Base-by-base conservation (phyloP, 2,888 invertebrate species). In the Gnatocerus cornutus region DNA sequence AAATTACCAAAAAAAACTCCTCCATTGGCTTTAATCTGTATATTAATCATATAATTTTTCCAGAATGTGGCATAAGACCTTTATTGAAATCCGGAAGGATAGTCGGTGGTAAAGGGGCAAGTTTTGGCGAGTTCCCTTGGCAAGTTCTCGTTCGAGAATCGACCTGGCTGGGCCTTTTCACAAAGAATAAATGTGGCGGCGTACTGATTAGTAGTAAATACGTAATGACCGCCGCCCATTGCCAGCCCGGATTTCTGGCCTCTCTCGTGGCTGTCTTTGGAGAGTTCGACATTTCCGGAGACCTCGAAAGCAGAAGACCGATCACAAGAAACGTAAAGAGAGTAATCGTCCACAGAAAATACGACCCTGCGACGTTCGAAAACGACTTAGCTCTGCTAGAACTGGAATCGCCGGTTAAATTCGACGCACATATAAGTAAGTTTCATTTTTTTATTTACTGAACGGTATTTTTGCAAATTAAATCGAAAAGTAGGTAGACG, bases 151-250 rank as follows among this genome's bases (percentile, higher is more conserved):
- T 97, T 0, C 88, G 96, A 37, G 97, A 97, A 85, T 94, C 96
- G 0, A 96, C 96, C 0, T 97, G 96, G 96, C 87, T 97, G 45
- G 97, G 97, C 0, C 89, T 97, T 13, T 96, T 97, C 85, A 96
- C 96, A 52, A 97, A 97, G 85, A 97, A 97, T 85, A 97, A 97
- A 85, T 97, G 97, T 81, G 97, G 97, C 0, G 97, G 97, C 1
- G 97, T 97, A 0, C 89, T 97, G n/a, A 95, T 97, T 78, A 93
- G 94, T 33, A 92, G 89, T 77, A 90, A 90, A 83, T 96, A 92
- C 81, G 96, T 97, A 3, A 91, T 96, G 68, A 97, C 97, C 0
- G 97, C 97, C 0, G 97, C 97, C 0, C 97, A 97, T 88, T 97
- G 97, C 86, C 96, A 97, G 83, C 96, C 97, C 45, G 96, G 96